Base-by-base conservation (phyloP, 2,888 invertebrate species). In the Hydrotaea cyrtoneurina region DNA sequence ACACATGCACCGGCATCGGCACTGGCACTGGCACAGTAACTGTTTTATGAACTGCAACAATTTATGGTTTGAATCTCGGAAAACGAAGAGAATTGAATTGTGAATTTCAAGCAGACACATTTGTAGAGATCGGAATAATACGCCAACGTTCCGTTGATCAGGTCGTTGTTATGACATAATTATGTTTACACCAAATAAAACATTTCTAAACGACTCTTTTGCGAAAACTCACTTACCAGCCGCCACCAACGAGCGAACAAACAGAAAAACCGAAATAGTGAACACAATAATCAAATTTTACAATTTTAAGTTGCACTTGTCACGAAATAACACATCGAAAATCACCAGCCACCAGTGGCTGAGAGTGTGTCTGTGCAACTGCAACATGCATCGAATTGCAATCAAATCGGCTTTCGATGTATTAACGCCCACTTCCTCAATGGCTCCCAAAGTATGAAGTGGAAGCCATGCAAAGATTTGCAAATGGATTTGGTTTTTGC, bases 401-500 rank as follows among this genome's bases (percentile, higher is more conserved):
- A 46, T 11, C 57, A 36, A 71, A 75, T 53, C 17, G 57, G 50
- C 66, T 76, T 73, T 78, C 53, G 26, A 59, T 73, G 72, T 59
- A 53, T 79, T 66, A 79, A 79, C 85, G 81, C 85, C 85, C 75
- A 85, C 85, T 85, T 85, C 85, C 79, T 82, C 78, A 57, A 43
- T 69, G 10, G 31, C 31, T 11, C 46, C 3, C 31, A 21, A n/a
- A 13, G 13, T 50, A 39, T 39, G 8, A 17, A 69, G 13, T 69
- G 46, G 23, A 46, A 46, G 21, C 13, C 69, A 43, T 69, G 62
- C 62, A 10, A 62, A 69, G 43, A 69, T 46, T 43, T 39, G 46
- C 23, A n/a, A n/a, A n/a, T 8, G 69, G 13, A 23, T n/a, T n/a
- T n/a, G 69, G 46, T 64, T 64, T 31, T 64, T 62, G 36, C 55